Conservation (phyloP, 2,888 invertebrate genomes). For the Thymelicus sylvestris region DNA sequence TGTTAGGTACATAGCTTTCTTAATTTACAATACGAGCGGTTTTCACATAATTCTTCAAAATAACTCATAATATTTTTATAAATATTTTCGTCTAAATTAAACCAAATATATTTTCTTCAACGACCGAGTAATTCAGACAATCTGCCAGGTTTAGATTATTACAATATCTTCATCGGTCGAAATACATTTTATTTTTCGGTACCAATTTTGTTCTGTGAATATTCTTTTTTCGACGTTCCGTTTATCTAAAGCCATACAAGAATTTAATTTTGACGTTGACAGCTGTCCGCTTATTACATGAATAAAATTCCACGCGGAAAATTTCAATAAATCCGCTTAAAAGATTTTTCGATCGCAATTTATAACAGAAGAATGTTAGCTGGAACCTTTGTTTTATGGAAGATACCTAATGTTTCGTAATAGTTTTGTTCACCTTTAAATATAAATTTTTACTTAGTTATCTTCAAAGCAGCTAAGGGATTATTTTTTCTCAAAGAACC, state of each 20-base stretch:
- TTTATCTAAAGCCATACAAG: constrained; percentile 49
- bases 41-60: too few relatives aligned
- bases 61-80: too few relatives aligned
- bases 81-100: neutral
- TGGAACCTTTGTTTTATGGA: neutral
- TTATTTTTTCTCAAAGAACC: too few relatives aligned
- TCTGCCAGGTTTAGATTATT: constrained; percentile 22
- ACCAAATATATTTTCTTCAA: constrained; percentile 6
- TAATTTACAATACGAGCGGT: too few relatives aligned
- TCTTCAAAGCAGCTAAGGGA: too few relatives aligned
- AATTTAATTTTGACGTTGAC: constrained; percentile 59
- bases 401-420: too few relatives aligned
- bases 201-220: constrained; percentile 19
- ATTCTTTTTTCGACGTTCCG: constrained; percentile 31
- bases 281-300: constrained; percentile 54
- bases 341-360: constrained; percentile 43
- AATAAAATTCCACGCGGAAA: constrained; percentile 55
- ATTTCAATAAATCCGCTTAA: constrained; percentile 53
- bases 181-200: constrained; percentile 29
- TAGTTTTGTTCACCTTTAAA: too few relatives aligned
- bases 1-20: too few relatives aligned
- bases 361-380: constrained; percentile 31
- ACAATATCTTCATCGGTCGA: constrained; percentile 33
- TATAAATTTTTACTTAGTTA: too few relatives aligned
- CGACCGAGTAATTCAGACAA: constrained; percentile 7